These are phyloP conservation scores for Rotaria sp. DNA, from an alignment of 2,888 invertebrate species.

Conservation along the genomic window DNA sequence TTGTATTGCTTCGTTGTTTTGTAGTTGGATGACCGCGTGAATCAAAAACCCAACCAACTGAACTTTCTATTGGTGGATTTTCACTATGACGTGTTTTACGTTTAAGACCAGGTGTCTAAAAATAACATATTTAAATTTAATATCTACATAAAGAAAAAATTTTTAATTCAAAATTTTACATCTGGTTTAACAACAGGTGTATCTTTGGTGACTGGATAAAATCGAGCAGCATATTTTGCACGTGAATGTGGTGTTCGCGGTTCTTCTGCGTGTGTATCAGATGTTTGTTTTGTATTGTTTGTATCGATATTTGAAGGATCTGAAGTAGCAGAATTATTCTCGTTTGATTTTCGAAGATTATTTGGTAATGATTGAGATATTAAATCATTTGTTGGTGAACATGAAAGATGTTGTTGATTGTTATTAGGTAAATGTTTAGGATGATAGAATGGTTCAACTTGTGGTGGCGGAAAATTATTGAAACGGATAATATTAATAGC, in stretches of 20 bases:
- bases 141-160: neutral
- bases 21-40: neutral
- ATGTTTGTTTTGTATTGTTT: neutral
- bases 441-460: constrained; percentile 23
- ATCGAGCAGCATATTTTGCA: constrained; percentile 51
- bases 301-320: neutral
- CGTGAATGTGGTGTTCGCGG: constrained; percentile 12
- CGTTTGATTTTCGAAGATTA: neutral
- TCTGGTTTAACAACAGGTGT: constrained; percentile 41
- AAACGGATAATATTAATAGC: neutral
- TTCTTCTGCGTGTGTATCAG: neutral
- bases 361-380: constrained; percentile 1
- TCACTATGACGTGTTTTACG: constrained; percentile 62
- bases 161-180: neutral
- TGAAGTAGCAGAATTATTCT: neutral
- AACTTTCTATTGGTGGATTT: constrained; percentile 82
- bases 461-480: neutral
- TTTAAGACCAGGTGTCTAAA: constrained; percentile 48
- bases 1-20: constrained; percentile 26
- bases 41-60: constrained; percentile 93
- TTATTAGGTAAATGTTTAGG: neutral
- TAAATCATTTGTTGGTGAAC: neutral
- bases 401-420: neutral
- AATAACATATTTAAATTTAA: neutral
- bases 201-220: constrained; percentile 88